Percentiles rank a stretch among this genome's conserved stretches.
Evolutionary conservation across 2,113 vertebrate genomes (phyloP).

Genomic region (Cyphomyrus plagiostoma): DNA sequence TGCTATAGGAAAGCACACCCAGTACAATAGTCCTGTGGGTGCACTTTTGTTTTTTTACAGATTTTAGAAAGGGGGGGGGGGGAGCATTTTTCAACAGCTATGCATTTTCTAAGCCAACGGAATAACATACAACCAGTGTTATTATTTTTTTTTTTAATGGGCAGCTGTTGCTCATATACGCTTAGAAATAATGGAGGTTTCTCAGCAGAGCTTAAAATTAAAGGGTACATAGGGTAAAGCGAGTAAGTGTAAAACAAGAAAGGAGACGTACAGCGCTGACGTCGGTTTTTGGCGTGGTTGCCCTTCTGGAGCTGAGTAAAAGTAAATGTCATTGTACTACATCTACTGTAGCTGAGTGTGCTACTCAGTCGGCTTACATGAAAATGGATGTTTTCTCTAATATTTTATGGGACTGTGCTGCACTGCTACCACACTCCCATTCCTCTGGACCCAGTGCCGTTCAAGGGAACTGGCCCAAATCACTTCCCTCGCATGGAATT

Average conservation of each 20-base stretch:
- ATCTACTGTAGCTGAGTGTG: neutral
- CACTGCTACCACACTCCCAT: neutral
- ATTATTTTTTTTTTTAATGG: conserved; percentile 33
- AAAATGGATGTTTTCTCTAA: neutral
- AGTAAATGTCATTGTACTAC: neutral
- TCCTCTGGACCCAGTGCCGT: conserved; percentile 21
- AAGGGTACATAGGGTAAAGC: conserved; percentile 28
- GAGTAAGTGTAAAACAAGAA: conserved; percentile 6
- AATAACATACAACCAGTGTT: conserved; percentile 34
- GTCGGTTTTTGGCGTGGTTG: neutral
- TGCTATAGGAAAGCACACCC: conserved; percentile 32
- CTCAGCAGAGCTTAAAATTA: conserved; percentile 49
- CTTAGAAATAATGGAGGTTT: conserved; percentile 47
- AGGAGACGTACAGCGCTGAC: conserved; percentile 3
- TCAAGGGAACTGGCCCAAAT: conserved; percentile 15
- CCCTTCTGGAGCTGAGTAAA: neutral
- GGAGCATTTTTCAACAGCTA: conserved; percentile 36
- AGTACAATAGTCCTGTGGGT: conserved; percentile 10
- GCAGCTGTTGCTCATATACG: conserved; percentile 53
- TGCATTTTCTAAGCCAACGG: conserved; percentile 28
- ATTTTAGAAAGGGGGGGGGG: conserved; percentile 26
- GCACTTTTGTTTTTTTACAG: conserved; percentile 33
- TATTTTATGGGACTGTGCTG: neutral
- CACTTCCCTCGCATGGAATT: conserved; percentile 53
- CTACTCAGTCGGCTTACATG: neutral